A percentile compares a stretch with the other conserved stretches of the same genome.
Evolutionary conservation across 1,140 invertebrate genomes (phyloP).

Genomic region (Tribolium castaneum): DNA sequence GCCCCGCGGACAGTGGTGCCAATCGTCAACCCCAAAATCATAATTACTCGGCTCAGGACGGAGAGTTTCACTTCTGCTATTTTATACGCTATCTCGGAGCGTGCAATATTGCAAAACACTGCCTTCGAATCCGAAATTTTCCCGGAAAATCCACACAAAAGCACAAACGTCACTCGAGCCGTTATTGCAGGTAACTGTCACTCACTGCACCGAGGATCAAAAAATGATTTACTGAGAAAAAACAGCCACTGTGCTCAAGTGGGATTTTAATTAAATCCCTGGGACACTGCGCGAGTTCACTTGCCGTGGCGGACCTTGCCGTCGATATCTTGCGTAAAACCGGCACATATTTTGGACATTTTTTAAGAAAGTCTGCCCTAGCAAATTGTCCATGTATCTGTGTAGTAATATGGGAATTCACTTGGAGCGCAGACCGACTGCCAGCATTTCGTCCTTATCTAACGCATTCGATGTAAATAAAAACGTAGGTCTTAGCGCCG

Average conservation of each 20-base stretch:
- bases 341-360: slow-evolving; percentile 59
- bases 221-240: slow-evolving; percentile 2
- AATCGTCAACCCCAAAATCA: not conserved
- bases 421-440: not conserved
- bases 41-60: slow-evolving; percentile 5
- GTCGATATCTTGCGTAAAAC: slow-evolving; percentile 40
- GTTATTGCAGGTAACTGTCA: slow-evolving; percentile 17
- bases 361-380: slow-evolving; percentile 60
- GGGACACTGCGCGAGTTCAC: slow-evolving; percentile 19
- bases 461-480: slow-evolving; percentile 32
- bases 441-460: slow-evolving; percentile 54
- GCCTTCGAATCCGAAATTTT: not conserved
- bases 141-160: not conserved
- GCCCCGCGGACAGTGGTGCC: not conserved
- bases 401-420: slow-evolving; percentile 60
- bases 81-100: not conserved
- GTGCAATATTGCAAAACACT: slow-evolving; percentile 27
- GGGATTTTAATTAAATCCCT: not conserved
- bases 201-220: slow-evolving; percentile 15
- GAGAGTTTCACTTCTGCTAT: slow-evolving; percentile 7
- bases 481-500: slow-evolving; percentile 53
- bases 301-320: slow-evolving; percentile 1
- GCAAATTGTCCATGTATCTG: slow-evolving; percentile 62
- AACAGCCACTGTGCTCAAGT: slow-evolving; percentile 1
- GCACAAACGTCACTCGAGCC: not conserved